Evolutionary conservation across 2,888 invertebrate genomes (phyloP).

Genomic region (Teleiodes luculella): DNA sequence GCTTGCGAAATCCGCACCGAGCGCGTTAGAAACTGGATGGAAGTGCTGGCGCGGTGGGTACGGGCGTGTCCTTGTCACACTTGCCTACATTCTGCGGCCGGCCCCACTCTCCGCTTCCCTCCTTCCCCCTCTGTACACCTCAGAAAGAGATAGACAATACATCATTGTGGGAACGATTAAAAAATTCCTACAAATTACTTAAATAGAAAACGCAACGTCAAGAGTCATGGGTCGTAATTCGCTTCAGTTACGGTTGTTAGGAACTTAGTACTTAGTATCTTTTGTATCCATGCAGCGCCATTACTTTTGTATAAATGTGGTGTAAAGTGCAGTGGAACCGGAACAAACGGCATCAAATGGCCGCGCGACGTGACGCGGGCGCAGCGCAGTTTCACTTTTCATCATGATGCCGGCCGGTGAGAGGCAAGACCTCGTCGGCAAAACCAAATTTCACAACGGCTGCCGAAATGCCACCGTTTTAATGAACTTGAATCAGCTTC

Average conservation of each 20-base stretch:
- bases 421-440: conserved; percentile 65
- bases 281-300: not conserved
- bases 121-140: conserved; percentile 45
- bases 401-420: conserved; percentile 66
- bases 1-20: conserved; percentile 57
- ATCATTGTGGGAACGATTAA: conserved; percentile 58
- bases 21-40: conserved; percentile 77
- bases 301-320: conserved; percentile 15
- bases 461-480: conserved; percentile 41
- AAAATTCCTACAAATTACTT: conserved; percentile 52
- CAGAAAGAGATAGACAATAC: conserved; percentile 68
- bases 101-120: conserved; percentile 57
- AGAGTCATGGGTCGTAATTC: conserved; percentile 11
- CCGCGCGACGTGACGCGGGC: conserved; percentile 57
- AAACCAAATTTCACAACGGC: conserved; percentile 66
- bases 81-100: conserved; percentile 76
- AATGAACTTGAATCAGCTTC: conserved; percentile 41
- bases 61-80: conserved; percentile 79
- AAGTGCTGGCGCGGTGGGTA: conserved; percentile 70
- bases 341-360: conserved; percentile 65
- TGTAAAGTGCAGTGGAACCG: conserved; percentile 47
- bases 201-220: conserved; percentile 24
- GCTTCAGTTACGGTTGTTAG: conserved; percentile 7
- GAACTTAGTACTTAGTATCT: conserved; percentile 1
- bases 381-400: conserved; percentile 74